These are phyloP conservation scores for Xylophagus ater DNA, from an alignment of 2,888 invertebrate species.

Conservation along the genomic window DNA sequence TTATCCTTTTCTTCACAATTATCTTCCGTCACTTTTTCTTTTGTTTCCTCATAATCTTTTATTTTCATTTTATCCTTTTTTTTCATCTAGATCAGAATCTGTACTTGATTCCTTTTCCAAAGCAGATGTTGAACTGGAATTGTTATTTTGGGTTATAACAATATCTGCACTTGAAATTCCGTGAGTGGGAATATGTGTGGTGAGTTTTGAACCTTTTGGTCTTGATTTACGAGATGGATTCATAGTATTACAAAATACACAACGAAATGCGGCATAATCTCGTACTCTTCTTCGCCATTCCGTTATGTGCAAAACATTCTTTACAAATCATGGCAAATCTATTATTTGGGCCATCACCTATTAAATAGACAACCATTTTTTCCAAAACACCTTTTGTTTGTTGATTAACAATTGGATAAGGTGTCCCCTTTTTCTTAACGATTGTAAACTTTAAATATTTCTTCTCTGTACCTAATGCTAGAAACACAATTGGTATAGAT, in stretches of 20 bases:
- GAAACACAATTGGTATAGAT: too few relatives aligned
- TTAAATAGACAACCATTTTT: conserved; percentile 82
- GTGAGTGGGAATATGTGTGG: conserved; percentile 6
- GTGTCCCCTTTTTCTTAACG: conserved; percentile 28
- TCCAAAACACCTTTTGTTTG: conserved; percentile 69
- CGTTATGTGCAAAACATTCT: conserved; percentile 86
- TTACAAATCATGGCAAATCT: conserved; percentile 91
- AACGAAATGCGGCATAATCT: conserved; percentile 71
- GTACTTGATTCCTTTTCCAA: conserved; percentile 16
- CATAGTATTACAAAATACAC: conserved; percentile 77
- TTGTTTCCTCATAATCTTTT: too few relatives aligned
- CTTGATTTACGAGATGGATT: conserved; percentile 84
- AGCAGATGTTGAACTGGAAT: conserved; percentile 22
- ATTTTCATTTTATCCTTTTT: too few relatives aligned
- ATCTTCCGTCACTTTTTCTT: too few relatives aligned
- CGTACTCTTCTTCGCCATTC: conserved; percentile 63
- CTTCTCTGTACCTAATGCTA: too few relatives aligned
- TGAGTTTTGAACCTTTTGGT: conserved; percentile 58
- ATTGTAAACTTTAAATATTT: too few relatives aligned
- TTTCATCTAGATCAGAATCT: too few relatives aligned
- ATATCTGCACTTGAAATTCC: not conserved
- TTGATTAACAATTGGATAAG: conserved; percentile 39
- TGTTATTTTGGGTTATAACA: conserved; percentile 13
- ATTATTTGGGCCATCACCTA: conserved; percentile 91
- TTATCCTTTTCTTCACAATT: too few relatives aligned